These are phyloP conservation scores for Ichneumoninae sp. DNA, from an alignment of 2,888 invertebrate species.

Conservation along the genomic window DNA sequence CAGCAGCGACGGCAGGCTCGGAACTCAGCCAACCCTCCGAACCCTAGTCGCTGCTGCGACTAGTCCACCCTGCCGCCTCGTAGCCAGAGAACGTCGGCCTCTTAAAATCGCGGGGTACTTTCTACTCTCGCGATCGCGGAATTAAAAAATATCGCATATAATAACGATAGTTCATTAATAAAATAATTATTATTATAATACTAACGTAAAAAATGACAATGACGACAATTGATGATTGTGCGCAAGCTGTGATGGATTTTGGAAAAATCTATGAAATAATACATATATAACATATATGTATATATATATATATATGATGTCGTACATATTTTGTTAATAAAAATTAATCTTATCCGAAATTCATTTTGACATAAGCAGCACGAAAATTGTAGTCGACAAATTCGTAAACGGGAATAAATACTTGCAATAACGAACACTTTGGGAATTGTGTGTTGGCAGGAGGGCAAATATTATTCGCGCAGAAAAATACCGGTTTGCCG, in stretches of 20 bases:
- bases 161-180: not conserved
- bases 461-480: not conserved
- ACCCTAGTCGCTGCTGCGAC: slow-evolving; percentile 43
- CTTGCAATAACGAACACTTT: not conserved
- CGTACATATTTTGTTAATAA: not conserved
- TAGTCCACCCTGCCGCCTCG: slow-evolving; percentile 83
- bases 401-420: not conserved
- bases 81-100: slow-evolving; percentile 76
- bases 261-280: not conserved
- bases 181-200: slow-evolving; percentile 1
- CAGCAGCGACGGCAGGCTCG: slow-evolving; percentile 34
- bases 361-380: no score
- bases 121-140: slow-evolving; percentile 26
- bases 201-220: not conserved
- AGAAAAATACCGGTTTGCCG: not conserved
- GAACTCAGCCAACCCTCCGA: slow-evolving; percentile 46
- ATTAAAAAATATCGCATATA: not conserved
- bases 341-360: no score
- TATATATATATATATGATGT: not conserved
- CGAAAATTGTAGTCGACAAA: not conserved
- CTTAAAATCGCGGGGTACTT: slow-evolving; percentile 69
- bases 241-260: not conserved
- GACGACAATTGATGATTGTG: not conserved
- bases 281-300: not conserved
- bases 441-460: not conserved